Evolutionary conservation across 1,140 invertebrate genomes (phyloP).

Genomic region (Zaprionus davidi): DNA sequence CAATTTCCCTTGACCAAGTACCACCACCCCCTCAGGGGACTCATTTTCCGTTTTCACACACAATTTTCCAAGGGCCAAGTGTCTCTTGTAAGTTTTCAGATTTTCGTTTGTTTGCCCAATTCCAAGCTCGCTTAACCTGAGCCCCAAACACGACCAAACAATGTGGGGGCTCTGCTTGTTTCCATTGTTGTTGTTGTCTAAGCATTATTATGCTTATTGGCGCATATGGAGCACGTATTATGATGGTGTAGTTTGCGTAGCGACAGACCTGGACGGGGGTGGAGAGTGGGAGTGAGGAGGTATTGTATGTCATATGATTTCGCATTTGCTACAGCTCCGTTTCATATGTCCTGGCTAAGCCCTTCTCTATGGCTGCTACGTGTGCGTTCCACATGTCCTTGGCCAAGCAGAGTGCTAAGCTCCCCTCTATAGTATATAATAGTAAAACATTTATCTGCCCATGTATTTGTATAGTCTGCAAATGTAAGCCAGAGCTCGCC

Average conservation of each 20-base stretch:
- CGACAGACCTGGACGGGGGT: not conserved
- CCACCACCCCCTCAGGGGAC: constrained; percentile 21
- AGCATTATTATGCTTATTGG: constrained; percentile 62
- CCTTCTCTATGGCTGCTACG: constrained; percentile 17
- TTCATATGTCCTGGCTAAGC: constrained; percentile 22
- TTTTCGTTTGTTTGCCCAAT: constrained; percentile 42
- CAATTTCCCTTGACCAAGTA: constrained; percentile 34
- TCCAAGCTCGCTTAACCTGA: constrained; percentile 23
- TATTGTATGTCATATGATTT: constrained; percentile 13
- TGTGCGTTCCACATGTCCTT: constrained; percentile 12
- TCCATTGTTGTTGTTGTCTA: constrained; percentile 20
- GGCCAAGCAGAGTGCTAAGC: constrained; percentile 15
- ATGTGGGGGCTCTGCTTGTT: too few relatives aligned
- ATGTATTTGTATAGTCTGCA: not conserved
- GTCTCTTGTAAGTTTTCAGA: constrained; percentile 63
- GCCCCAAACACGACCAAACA: not conserved
- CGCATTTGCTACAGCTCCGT: constrained; percentile 21
- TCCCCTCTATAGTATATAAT: not conserved
- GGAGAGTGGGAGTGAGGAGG: not conserved
- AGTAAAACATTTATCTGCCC: not conserved
- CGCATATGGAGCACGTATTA: constrained; percentile 66
- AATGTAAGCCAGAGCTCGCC: not conserved
- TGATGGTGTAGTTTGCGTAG: constrained; percentile 47
- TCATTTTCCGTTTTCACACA: constrained; percentile 58
- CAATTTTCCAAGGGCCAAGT: constrained; percentile 49